Evolutionary conservation across 2,113 vertebrate genomes (phyloP).

Genomic region (Athene noctua): DNA sequence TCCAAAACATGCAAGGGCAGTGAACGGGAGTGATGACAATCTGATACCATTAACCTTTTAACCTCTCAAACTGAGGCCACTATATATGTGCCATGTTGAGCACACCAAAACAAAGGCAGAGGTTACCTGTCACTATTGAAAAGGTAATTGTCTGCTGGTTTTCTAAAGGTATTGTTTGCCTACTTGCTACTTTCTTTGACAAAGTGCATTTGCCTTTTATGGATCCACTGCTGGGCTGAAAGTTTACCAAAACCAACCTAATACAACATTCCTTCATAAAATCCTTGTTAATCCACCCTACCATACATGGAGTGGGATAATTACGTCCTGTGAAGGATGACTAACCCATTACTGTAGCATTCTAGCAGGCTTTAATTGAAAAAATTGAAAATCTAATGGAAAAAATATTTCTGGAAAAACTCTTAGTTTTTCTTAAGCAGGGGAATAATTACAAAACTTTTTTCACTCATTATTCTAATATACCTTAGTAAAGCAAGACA

Average conservation of each 20-base stretch:
- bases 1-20: background rate
- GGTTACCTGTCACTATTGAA: background rate
- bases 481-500: background rate
- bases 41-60: background rate
- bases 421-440: background rate
- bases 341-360: background rate
- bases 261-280: background rate
- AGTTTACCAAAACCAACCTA: background rate
- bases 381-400: too few relatives aligned
- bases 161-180: background rate
- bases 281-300: background rate
- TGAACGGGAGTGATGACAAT: background rate
- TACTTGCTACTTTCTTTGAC: background rate
- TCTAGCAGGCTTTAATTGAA: background rate
- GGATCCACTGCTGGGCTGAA: background rate
- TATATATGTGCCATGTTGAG: background rate
- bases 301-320: background rate
- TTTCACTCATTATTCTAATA: background rate
- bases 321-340: background rate
- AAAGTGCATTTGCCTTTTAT: background rate
- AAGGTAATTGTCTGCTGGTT: background rate
- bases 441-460: background rate
- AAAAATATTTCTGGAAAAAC: background rate
- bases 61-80: background rate
- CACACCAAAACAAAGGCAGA: background rate